A percentile compares a stretch with the other conserved stretches of the same genome.
Conservation (phyloP, 2,888 invertebrate genomes). For the Tetramorium bicarinatum region DNA sequence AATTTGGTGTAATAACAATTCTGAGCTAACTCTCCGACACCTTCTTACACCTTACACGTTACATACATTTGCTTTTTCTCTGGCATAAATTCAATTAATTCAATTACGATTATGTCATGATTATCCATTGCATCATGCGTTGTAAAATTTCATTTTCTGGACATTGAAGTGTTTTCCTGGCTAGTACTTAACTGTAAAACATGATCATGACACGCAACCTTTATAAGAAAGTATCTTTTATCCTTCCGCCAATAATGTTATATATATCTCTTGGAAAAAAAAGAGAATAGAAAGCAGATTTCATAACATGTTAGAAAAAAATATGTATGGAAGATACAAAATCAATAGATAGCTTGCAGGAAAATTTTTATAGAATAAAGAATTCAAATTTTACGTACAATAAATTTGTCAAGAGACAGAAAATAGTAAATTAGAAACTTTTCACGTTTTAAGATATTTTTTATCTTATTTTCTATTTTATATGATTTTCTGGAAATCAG, state of each 20-base stretch:
- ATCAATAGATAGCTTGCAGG: not conserved
- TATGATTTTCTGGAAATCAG: not conserved
- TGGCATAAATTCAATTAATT: slow-evolving; percentile 36
- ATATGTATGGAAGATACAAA: not conserved
- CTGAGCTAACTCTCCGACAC: not conserved
- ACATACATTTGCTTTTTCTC: slow-evolving; percentile 13
- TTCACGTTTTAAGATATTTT: not conserved
- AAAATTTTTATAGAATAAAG: not conserved
- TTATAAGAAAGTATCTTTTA: slow-evolving; percentile 24
- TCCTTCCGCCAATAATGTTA: slow-evolving; percentile 40
- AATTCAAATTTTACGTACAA: not conserved
- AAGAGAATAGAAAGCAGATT: slow-evolving; percentile 16
- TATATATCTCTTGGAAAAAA: slow-evolving; percentile 28
- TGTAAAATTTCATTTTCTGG: slow-evolving; percentile 9
- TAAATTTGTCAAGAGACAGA: not conserved
- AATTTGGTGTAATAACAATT: slow-evolving; percentile 32
- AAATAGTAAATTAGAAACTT: not conserved
- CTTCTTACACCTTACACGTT: slow-evolving; percentile 8
- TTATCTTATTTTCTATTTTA: not conserved
- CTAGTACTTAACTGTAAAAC: slow-evolving; percentile 15
- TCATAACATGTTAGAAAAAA: slow-evolving; percentile 25
- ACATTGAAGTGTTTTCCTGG: slow-evolving; percentile 7
- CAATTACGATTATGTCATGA: slow-evolving; percentile 22
- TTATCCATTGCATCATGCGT: not conserved
- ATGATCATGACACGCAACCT: slow-evolving; percentile 37